Base-by-base conservation (phyloP, 2,113 vertebrate genomes). In the cat (Felis catus) region DNA sequence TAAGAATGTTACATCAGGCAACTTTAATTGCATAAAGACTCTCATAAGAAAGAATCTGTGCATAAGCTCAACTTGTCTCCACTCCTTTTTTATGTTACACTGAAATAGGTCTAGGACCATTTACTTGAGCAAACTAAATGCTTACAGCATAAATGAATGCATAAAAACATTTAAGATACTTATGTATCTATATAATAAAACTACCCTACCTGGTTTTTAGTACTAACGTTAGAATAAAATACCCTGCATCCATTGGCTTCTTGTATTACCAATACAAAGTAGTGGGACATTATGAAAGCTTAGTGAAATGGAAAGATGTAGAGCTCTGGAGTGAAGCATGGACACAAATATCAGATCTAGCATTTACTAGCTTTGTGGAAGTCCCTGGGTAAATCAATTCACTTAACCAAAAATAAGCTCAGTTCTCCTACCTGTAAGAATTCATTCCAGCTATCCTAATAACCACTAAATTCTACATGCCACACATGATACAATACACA, bases 331-430 rank as follows among this genome's bases (percentile, higher is more conserved):
- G 74, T 88, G 63, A 96, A 95, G 85, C 9, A 33, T 65, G 21
- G 18, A 95, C 14, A n/a, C 70, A 94, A 95, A 97, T 51, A 97
- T 4, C 79, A 91, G 27, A 86, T 66, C n/a, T 58, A 71, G 33
- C 41, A 95, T 65, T 88, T 74, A 89, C 55, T 74, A n/a, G 16
- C 53, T 96, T 93, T 92, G 23, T 71, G 27, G 39, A 14, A 73
- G 13, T 79, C 39, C 1, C 1, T 70, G 7, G 25, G 58, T 76
- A 89, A 89, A 84, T 58, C 53, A 83, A 58, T 91, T 66, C 45
- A 80, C 31, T 25, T 80, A 80, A 97, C 11, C 48, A 86, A 93
- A 86, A 31, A 45, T 48, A 13, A 96, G 79, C 23, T 81, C 58
- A 63, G 18, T 83, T 97, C 48, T 95, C 78, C 74, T 16, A 58